Conservation (phyloP, 2,113 vertebrate genomes). For the Lophius piscatorius region DNA sequence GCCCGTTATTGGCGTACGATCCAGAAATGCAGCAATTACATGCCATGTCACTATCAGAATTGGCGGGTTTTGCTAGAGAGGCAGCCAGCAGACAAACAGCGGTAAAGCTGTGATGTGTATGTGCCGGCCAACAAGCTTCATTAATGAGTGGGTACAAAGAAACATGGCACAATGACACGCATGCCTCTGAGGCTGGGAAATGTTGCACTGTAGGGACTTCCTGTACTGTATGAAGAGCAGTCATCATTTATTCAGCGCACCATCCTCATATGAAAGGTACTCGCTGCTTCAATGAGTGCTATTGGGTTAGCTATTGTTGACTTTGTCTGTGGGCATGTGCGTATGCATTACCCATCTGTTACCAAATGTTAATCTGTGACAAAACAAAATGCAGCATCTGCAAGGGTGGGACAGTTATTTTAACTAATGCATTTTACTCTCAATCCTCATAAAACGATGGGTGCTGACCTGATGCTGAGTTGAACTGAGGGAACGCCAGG, state of each 20-base stretch:
- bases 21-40: conserved; percentile 45
- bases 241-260: conserved; percentile 39
- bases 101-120: conserved; percentile 37
- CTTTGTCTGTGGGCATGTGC: conserved; percentile 36
- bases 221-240: conserved; percentile 36
- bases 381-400: conserved; percentile 71
- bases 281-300: conserved; percentile 26
- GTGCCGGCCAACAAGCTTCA: conserved; percentile 36
- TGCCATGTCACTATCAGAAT: conserved; percentile 21
- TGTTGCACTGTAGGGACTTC: conserved; percentile 56
- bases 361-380: conserved; percentile 56
- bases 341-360: conserved; percentile 68
- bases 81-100: conserved; percentile 39
- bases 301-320: conserved; percentile 24
- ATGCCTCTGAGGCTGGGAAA: conserved; percentile 39
- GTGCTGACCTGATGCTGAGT: conserved; percentile 30
- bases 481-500: conserved; percentile 45
- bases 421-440: conserved; percentile 27
- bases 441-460: conserved; percentile 21
- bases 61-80: conserved; percentile 23
- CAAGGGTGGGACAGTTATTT: conserved; percentile 39
- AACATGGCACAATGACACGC: conserved; percentile 51
- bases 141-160: conserved; percentile 48
- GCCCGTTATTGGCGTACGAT: conserved; percentile 24
- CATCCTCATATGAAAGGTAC: conserved; percentile 33